Conservation (phyloP, 2,888 invertebrate species). For the Terebella lapidaria region DNA sequence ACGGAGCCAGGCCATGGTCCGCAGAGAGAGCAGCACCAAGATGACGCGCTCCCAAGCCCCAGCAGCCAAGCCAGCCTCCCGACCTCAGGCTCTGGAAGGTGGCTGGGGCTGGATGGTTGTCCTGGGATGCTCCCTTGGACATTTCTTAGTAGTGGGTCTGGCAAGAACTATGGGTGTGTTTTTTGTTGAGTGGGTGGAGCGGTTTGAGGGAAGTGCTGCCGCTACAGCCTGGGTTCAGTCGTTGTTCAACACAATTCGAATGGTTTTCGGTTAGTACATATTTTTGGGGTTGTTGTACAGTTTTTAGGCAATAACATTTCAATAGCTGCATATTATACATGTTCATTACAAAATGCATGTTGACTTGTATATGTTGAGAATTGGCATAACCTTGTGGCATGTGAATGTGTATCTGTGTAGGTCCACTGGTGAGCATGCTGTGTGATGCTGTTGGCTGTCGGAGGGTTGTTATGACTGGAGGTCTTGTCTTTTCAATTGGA, state of each 20-base stretch:
- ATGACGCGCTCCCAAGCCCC: too few relatives aligned
- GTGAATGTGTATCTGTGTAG: too few relatives aligned
- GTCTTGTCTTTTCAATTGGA: conserved; percentile 74
- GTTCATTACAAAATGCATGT: too few relatives aligned
- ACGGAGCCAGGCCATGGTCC: too few relatives aligned
- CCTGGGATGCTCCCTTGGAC: background rate
- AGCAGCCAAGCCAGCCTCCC: too few relatives aligned
- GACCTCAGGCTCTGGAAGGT: background rate
- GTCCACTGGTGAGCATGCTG: conserved; percentile 77
- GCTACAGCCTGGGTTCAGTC: conserved; percentile 1
- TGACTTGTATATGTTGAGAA: too few relatives aligned
- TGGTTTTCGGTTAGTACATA: conserved; percentile 2
- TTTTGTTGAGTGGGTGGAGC: background rate
- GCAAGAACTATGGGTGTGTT: background rate
- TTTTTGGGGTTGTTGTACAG: too few relatives aligned
- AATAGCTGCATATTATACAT: too few relatives aligned
- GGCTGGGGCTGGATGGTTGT: conserved; percentile 1
- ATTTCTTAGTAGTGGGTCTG: background rate
- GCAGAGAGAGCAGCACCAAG: too few relatives aligned
- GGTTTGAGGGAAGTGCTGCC: background rate
- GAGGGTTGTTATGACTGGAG: conserved; percentile 77
- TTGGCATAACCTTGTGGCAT: too few relatives aligned
- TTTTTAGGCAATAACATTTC: too few relatives aligned
- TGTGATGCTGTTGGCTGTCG: conserved; percentile 79
- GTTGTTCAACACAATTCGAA: conserved; percentile 1